Evolutionary conservation across 2,797 vertebrate genomes (phyloP).

Genomic region (Monodelphis domestica): DNA sequence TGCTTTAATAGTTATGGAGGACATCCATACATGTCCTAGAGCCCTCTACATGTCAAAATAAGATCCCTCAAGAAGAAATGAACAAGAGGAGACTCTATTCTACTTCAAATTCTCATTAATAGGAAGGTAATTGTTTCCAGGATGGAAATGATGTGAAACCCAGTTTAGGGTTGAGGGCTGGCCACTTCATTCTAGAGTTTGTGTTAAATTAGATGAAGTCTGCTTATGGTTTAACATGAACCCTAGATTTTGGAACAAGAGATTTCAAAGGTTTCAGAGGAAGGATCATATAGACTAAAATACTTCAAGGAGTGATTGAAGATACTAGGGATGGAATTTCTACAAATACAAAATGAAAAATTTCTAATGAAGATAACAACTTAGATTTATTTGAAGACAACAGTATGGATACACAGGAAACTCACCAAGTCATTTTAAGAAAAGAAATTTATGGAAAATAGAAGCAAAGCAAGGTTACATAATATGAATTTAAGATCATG

Average conservation of each 20-base stretch:
- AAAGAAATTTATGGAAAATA: background rate
- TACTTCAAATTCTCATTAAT: background rate
- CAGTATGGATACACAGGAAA: background rate
- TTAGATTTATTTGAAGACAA: background rate
- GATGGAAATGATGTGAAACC: background rate
- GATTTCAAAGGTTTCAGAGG: too few species aligned
- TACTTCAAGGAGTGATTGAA: background rate
- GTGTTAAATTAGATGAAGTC: background rate
- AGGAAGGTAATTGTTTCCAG: background rate
- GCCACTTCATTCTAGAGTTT: background rate
- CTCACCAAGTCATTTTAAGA: too few species aligned
- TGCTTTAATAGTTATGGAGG: background rate
- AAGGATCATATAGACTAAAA: background rate
- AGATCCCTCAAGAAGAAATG: background rate
- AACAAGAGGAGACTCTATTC: background rate
- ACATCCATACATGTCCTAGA: background rate
- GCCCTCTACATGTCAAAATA: background rate
- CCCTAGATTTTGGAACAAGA: background rate
- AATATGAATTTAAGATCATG: background rate
- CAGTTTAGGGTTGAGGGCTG: background rate
- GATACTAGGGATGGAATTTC: background rate
- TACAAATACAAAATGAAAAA: background rate
- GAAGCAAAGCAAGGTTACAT: background rate
- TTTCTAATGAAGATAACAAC: background rate
- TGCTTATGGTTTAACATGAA: background rate